phyloP scores from a whole-genome alignment of 2,113 vertebrate genomes.

The Catharus fuscescens region DNA sequence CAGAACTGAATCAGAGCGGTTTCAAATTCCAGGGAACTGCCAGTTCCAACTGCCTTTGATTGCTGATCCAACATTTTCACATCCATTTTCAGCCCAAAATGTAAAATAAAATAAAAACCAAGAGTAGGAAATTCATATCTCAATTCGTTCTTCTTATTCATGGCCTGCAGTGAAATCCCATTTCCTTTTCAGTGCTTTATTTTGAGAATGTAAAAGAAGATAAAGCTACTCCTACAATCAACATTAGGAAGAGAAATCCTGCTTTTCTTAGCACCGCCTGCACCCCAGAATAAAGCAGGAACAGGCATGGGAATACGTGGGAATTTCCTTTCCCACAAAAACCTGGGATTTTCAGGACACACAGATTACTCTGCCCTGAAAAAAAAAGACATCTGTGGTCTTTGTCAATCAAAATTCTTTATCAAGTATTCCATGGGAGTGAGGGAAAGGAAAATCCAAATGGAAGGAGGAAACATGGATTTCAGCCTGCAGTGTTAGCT shows the following conservation, averaged over 20 bases:
- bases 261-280: neutral
- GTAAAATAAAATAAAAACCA: neutral
- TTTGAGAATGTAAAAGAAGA: neutral
- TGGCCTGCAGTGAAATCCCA: neutral
- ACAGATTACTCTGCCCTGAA: neutral
- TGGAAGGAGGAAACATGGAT: accelerated
- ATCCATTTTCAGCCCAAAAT: neutral
- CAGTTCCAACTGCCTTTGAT: neutral
- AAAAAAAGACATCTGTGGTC: neutral
- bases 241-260: neutral
- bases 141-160: neutral
- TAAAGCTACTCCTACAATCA: neutral
- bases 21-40: neutral
- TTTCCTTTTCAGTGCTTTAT: neutral
- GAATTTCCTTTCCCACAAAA: neutral
- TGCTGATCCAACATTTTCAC: neutral
- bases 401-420: accelerated
- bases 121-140: neutral
- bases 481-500: neutral
- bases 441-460: neutral
- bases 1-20: neutral
- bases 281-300: neutral
- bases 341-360: neutral
- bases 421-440: accelerated
- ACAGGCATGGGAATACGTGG: neutral